Percentiles rank a stretch among this genome's conserved stretches.
Evolutionary conservation across 2,888 invertebrate species (phyloP).

Genomic region (Stratiomys singularior): DNA sequence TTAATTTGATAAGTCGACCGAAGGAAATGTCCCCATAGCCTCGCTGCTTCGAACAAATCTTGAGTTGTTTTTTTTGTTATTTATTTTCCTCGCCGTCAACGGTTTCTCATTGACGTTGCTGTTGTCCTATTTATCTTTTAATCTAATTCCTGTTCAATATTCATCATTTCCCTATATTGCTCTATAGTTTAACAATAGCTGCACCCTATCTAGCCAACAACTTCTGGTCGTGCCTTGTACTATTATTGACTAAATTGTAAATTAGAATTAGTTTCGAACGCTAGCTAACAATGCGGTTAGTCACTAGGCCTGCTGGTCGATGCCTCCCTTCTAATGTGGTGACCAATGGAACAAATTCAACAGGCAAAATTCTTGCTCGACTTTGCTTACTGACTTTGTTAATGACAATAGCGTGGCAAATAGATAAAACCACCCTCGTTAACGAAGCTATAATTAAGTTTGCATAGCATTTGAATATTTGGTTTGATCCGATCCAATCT

Average conservation of each 20-base stretch:
- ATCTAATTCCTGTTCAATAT: background rate
- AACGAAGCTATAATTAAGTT: slow-evolving; percentile 32
- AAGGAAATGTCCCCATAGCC: no score
- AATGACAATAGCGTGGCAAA: background rate
- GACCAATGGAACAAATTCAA: background rate
- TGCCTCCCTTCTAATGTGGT: background rate
- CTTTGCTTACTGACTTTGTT: background rate
- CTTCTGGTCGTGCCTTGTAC: background rate
- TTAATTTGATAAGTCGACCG: no score
- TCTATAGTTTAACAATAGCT: background rate
- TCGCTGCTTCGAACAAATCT: no score
- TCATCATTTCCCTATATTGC: background rate
- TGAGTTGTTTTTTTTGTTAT: no score
- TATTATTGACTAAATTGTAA: background rate
- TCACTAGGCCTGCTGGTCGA: no score
- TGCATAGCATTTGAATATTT: slow-evolving; percentile 22
- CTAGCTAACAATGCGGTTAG: background rate
- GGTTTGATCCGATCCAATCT: background rate
- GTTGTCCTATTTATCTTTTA: background rate
- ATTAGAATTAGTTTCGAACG: background rate
- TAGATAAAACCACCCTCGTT: slow-evolving; percentile 5
- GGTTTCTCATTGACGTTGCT: no score
- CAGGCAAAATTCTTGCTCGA: background rate
- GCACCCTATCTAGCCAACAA: background rate
- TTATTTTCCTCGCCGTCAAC: no score